Evolutionary conservation across 2,888 invertebrate species (phyloP).

Genomic region (Conus canariensis): DNA sequence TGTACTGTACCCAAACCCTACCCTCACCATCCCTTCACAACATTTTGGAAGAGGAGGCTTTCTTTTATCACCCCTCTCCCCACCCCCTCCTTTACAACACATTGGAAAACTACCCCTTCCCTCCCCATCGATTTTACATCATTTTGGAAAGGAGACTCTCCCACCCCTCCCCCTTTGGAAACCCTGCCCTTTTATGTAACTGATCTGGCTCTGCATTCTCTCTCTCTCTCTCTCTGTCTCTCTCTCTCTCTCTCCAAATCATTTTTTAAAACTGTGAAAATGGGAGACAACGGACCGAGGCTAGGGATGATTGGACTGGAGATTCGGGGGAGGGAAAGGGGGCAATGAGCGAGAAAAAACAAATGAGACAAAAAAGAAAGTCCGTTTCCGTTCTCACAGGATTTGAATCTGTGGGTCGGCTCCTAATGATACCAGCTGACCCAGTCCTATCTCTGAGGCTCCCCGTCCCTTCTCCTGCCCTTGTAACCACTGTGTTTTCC

Average conservation of each 20-base stretch:
- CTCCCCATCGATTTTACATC: not conserved
- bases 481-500: not conserved
- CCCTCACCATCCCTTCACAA: too few species aligned
- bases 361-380: not conserved
- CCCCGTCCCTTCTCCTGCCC: not conserved
- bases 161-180: not conserved
- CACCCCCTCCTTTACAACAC: too few species aligned
- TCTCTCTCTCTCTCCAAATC: too few species aligned
- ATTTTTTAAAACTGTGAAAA: too few species aligned
- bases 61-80: too few species aligned
- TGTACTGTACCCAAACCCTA: too few species aligned
- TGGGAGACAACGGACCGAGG: too few species aligned
- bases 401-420: not conserved
- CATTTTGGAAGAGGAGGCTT: too few species aligned
- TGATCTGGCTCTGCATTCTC: too few species aligned
- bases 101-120: not conserved
- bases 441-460: not conserved
- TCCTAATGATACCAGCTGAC: not conserved
- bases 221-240: too few species aligned
- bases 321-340: not conserved
- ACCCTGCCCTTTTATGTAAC: too few species aligned
- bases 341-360: not conserved
- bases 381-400: not conserved
- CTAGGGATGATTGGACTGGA: not conserved
- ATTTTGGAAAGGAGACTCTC: not conserved